phyloP scores from a whole-genome alignment of 1,140 invertebrate species.

The Anastatus disparis region DNA sequence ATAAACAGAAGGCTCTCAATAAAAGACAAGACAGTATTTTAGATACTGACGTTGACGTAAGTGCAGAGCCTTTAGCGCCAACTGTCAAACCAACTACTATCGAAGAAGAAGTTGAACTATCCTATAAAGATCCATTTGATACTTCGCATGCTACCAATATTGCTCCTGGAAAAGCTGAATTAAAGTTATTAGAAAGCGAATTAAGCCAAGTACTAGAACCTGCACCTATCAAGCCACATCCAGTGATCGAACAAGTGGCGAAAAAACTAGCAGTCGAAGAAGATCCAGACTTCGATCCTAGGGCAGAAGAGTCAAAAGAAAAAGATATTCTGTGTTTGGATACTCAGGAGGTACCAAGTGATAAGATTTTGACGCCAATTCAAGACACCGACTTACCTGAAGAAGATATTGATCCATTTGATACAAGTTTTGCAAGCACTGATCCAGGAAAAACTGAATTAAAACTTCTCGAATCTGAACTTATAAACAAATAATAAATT shows the following conservation, averaged over 20 bases:
- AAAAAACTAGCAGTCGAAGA: slow-evolving; percentile 44
- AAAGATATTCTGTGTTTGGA: slow-evolving; percentile 57
- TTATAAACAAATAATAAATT: slow-evolving; percentile 54
- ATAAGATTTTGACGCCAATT: slow-evolving; percentile 65
- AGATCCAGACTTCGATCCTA: slow-evolving; percentile 60
- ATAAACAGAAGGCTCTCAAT: slow-evolving; percentile 9
- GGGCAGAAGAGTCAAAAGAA: slow-evolving; percentile 51
- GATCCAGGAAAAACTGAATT: slow-evolving; percentile 72
- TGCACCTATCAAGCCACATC: slow-evolving; percentile 45
- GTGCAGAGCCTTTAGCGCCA: slow-evolving; percentile 74
- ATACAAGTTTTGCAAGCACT: slow-evolving; percentile 72
- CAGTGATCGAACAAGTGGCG: slow-evolving; percentile 44
- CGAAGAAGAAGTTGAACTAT: slow-evolving; percentile 57
- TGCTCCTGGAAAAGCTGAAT: slow-evolving; percentile 79
- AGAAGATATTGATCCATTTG: slow-evolving; percentile 74
- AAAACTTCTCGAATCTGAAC: slow-evolving; percentile 71
- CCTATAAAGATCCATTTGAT: slow-evolving; percentile 79
- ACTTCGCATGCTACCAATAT: slow-evolving; percentile 81
- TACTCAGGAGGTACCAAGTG: slow-evolving; percentile 51
- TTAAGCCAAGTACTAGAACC: slow-evolving; percentile 64
- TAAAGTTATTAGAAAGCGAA: slow-evolving; percentile 81
- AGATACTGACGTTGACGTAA: slow-evolving; percentile 72
- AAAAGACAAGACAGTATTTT: slow-evolving; percentile 60
- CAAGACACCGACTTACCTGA: slow-evolving; percentile 49
- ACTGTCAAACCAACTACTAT: slow-evolving; percentile 62